These are phyloP conservation scores for Petroica traversi DNA, from an alignment of 2,113 vertebrate genomes.

Conservation along the genomic window DNA sequence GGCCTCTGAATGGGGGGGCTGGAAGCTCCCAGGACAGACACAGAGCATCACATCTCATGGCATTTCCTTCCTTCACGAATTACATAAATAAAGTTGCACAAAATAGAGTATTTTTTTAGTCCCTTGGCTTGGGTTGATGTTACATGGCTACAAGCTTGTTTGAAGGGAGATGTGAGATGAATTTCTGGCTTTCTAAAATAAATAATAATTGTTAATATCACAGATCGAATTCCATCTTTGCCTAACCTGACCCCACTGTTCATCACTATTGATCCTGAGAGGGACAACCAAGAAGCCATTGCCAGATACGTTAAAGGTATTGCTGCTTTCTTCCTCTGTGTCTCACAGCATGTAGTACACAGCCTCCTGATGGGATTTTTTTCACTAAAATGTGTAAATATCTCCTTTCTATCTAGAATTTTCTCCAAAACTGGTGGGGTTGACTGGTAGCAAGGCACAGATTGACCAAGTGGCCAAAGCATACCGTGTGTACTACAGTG, in stretches of 20 bases:
- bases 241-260: constrained; percentile 89
- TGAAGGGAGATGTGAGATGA: not conserved
- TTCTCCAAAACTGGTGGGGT: constrained; percentile 90
- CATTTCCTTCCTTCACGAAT: not conserved
- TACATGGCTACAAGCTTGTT: not conserved
- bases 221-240: constrained; percentile 85
- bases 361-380: not conserved
- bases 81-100: not conserved
- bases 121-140: not conserved
- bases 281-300: constrained; percentile 87
- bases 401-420: constrained; percentile 80
- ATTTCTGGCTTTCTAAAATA: not conserved
- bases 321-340: not conserved
- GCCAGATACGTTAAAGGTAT: constrained; percentile 90
- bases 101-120: not conserved
- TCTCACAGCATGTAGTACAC: not conserved
- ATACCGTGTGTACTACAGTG: constrained; percentile 93
- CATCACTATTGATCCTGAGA: constrained; percentile 94
- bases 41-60: accelerated
- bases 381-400: not conserved
- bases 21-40: not conserved
- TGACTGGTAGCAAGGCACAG: constrained; percentile 84
- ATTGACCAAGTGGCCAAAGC: constrained; percentile 85
- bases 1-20: not conserved
- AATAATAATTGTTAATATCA: not conserved